phyloP scores from a whole-genome alignment of 2,113 vertebrate species.

The Anhinga rufa region DNA sequence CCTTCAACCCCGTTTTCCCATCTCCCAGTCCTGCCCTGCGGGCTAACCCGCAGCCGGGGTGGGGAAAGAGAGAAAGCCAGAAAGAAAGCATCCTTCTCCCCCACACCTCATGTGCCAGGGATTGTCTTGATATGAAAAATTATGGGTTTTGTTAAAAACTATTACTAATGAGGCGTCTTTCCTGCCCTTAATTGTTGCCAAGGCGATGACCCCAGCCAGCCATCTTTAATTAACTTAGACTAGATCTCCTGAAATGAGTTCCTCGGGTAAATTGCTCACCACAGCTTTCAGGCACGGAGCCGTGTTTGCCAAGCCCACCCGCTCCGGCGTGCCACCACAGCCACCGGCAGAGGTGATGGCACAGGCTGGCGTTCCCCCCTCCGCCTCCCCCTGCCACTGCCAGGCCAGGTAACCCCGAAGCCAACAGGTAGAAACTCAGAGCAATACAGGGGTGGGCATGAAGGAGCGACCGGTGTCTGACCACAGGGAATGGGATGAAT shows the following conservation, averaged over 20 bases:
- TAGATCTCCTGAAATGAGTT: constrained; percentile 73
- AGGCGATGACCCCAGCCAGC: constrained; percentile 79
- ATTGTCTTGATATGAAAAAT: constrained; percentile 63
- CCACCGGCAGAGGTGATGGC: not conserved
- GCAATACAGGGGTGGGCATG: not conserved
- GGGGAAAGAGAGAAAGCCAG: not conserved
- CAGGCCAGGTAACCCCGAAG: accelerated
- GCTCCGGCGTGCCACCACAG: not conserved
- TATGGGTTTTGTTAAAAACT: constrained; percentile 68
- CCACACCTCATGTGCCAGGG: not conserved
- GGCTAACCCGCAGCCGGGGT: not conserved
- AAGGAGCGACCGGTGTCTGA: not conserved
- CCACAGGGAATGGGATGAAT: not conserved
- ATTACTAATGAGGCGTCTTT: constrained; percentile 73
- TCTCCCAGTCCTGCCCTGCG: not conserved
- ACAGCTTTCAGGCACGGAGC: constrained; percentile 69
- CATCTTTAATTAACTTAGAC: constrained; percentile 82
- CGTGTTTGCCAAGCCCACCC: constrained; percentile 32
- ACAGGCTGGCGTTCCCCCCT: not conserved
- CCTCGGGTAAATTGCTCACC: constrained; percentile 73
- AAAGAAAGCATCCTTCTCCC: not conserved
- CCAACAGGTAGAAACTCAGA: not conserved
- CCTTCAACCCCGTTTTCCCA: not conserved
- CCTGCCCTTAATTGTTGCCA: constrained; percentile 80
- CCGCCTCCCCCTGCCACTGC: not conserved